phyloP scores from a whole-genome alignment of 1,140 invertebrate species.

The Diorhabda carinulata region DNA sequence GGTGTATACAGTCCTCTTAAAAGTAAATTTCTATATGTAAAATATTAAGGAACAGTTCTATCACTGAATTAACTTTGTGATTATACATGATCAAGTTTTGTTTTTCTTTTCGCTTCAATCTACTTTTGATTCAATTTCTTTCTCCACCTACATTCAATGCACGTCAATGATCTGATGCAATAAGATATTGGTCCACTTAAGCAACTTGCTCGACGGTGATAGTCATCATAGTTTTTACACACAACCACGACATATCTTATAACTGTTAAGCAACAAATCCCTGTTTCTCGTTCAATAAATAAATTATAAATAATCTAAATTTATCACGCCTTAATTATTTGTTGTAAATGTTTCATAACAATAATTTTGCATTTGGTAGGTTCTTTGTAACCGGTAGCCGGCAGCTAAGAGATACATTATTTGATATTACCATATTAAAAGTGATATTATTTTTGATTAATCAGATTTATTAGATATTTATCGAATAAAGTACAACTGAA shows the following conservation, averaged over 20 bases:
- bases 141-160: neutral
- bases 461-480: too few species aligned
- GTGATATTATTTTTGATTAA: too few species aligned
- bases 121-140: too few species aligned
- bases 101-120: too few species aligned
- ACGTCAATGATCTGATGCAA: neutral
- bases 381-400: neutral
- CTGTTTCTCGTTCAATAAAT: slow-evolving; percentile 2
- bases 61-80: too few species aligned
- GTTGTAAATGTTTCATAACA: slow-evolving; percentile 3
- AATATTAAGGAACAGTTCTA: too few species aligned
- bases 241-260: neutral
- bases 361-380: neutral
- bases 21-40: too few species aligned
- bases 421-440: slow-evolving; percentile 3
- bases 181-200: slow-evolving; percentile 1
- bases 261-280: neutral
- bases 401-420: neutral
- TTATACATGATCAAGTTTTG: too few species aligned
- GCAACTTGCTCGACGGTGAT: neutral
- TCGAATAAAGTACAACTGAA: too few species aligned
- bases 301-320: slow-evolving; percentile 3
- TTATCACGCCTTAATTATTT: slow-evolving; percentile 2
- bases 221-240: slow-evolving; percentile 2
- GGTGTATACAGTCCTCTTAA: too few species aligned